These are phyloP conservation scores for Corvus cornix DNA, from an alignment of 2,113 vertebrate genomes.

Conservation along the genomic window DNA sequence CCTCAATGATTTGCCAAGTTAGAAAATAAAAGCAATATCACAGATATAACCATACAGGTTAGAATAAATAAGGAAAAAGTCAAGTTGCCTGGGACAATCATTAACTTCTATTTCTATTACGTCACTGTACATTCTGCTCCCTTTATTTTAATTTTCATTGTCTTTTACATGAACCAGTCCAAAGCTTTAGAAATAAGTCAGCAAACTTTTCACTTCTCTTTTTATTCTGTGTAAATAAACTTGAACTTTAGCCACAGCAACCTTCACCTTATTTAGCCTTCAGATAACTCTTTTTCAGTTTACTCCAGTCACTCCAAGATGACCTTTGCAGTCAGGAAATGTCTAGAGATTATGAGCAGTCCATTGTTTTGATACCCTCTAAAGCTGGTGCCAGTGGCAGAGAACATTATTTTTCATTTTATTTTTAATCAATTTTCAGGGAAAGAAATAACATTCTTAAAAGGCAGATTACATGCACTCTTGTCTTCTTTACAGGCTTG, in stretches of 20 bases:
- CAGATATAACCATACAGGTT: not conserved
- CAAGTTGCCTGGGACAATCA: not conserved
- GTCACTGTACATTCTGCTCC: not conserved
- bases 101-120: not conserved
- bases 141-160: not conserved
- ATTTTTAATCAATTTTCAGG: not conserved
- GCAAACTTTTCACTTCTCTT: not conserved
- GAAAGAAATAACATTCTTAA: not conserved
- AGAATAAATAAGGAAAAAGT: not conserved
- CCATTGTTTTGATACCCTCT: not conserved
- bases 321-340: conserved; percentile 22
- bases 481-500: not conserved
- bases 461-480: not conserved
- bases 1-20: not conserved
- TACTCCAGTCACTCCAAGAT: not conserved
- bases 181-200: not conserved
- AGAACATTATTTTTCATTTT: not conserved
- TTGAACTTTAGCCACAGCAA: conserved; percentile 22
- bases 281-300: not conserved
- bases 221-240: conserved; percentile 12
- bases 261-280: conserved; percentile 13
- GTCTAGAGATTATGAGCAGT: not conserved
- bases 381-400: not conserved
- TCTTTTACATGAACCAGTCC: not conserved
- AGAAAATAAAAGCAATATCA: not conserved